phyloP scores from a whole-genome alignment of 1,140 invertebrate species.

The Latrodectus geometricus region DNA sequence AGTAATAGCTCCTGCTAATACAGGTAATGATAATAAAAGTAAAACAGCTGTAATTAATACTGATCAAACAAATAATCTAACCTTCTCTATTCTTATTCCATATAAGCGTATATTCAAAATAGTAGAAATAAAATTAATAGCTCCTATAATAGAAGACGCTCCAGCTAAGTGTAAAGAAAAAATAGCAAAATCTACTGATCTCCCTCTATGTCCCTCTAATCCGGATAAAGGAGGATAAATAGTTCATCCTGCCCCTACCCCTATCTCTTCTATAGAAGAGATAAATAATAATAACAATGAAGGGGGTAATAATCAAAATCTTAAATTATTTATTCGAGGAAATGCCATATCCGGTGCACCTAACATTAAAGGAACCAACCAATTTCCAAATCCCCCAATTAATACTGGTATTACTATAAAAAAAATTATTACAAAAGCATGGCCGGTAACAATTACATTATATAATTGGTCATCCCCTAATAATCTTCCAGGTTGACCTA shows the following conservation, averaged over 20 bases:
- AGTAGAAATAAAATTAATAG: slow-evolving; percentile 75
- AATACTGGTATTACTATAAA: slow-evolving; percentile 83
- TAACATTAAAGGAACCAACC: slow-evolving; percentile 79
- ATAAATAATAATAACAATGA: slow-evolving; percentile 74
- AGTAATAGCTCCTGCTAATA: too few species aligned
- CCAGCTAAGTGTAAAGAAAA: slow-evolving; percentile 78
- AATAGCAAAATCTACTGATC: too few species aligned
- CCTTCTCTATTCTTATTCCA: too few species aligned
- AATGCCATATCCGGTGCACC: slow-evolving; percentile 81
- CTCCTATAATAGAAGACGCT: slow-evolving; percentile 77
- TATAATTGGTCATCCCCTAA: slow-evolving; percentile 79
- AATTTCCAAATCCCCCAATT: slow-evolving; percentile 85
- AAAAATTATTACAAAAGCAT: slow-evolving; percentile 84
- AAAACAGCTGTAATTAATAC: too few species aligned
- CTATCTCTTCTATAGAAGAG: slow-evolving; percentile 74
- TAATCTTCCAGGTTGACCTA: slow-evolving; percentile 74
- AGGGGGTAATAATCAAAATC: slow-evolving; percentile 79
- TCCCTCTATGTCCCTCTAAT: slow-evolving; percentile 73
- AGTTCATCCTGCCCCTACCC: slow-evolving; percentile 76
- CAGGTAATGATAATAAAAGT: too few species aligned
- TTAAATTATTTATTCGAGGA: slow-evolving; percentile 79
- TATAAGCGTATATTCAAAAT: slow-evolving; percentile 68
- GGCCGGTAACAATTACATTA: slow-evolving; percentile 76
- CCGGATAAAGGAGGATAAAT: slow-evolving; percentile 77
- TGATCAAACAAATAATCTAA: too few species aligned